Evolutionary conservation across 2,113 vertebrate species (phyloP), one percentile per base, ranked within the genome.

Genomic region (Nothobranchius kuhntae): DNA sequence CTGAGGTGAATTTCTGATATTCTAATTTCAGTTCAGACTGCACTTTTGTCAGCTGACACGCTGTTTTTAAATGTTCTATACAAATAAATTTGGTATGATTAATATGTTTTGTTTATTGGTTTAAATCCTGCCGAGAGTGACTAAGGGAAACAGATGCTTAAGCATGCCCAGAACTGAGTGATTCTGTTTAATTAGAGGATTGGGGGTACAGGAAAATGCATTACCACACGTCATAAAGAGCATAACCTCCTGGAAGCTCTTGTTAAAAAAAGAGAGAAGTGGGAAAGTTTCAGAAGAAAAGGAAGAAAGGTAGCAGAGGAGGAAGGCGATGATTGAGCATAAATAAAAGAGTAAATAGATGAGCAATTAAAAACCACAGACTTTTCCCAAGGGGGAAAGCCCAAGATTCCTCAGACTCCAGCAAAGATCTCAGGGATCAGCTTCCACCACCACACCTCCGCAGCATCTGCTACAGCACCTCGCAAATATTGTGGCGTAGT

Each of bases 311-410:
- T 26, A 75, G 38, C 17, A 24, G 57, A 78, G 51, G 38, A 53
- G 61, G 53, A 44, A 63, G 53, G 13, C 57, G 65, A 73, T 24
- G 54, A 26, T 44, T 13, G 14, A 58, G 54, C 53, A 61, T 44
- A 63, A 71, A 50, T 30, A 48, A 61, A 71, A 36, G 13, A 59
- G 55, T 35, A 54, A 68, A 68, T 72, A 63, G 67, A 70, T 63
- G 65, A 48, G 55, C 61, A 59, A 73, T 86, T 77, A 86, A 71
- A 82, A 83, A 71, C 76, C 73, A 71, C 74, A 86, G 46, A 69
- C 61, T 75, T 63, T 51, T 30, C 6, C 70, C 50, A 9, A 4
- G 46, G 79, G 72, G 70, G 61, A 81, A 89, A 84, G 80, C 72
- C 77, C 75, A 64, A 51, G 68, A 78, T 79, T 84, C 71, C 67